A percentile compares a stretch with the other conserved stretches of the same genome.
These are phyloP conservation scores for Geopemphigus sp. DNA, from an alignment of 1,140 invertebrate genomes.

Conservation along the genomic window DNA sequence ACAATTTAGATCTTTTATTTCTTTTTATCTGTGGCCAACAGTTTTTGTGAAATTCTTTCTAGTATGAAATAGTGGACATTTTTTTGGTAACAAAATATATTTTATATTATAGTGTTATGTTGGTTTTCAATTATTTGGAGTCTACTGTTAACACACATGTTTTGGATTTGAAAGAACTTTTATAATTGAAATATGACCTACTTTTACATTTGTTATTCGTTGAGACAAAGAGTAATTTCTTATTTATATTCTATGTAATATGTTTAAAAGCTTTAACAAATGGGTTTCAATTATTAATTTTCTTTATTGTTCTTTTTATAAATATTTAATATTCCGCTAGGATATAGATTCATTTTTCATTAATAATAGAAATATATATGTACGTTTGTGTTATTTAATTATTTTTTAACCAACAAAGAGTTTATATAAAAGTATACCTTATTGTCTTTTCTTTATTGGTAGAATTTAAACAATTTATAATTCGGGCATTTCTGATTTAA, in stretches of 20 bases:
- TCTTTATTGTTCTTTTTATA: background rate
- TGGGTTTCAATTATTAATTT: background rate
- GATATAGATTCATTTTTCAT: background rate
- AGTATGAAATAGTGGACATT: background rate
- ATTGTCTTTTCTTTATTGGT: slow-evolving; percentile 1
- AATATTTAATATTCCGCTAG: slow-evolving; percentile 10
- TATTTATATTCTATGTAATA: slow-evolving; percentile 4
- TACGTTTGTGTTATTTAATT: no score
- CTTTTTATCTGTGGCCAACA: no score
- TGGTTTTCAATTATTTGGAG: background rate
- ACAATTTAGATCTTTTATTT: no score
- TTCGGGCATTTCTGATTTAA: background rate
- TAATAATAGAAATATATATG: background rate
- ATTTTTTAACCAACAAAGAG: background rate
- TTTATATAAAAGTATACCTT: background rate
- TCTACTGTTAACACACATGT: background rate
- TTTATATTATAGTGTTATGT: background rate
- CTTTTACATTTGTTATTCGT: background rate
- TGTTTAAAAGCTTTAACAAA: background rate
- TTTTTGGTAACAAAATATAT: background rate
- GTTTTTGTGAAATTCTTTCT: background rate
- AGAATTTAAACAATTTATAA: background rate
- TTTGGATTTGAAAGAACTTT: background rate
- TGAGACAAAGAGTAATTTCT: background rate
- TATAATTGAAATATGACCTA: background rate